These are phyloP conservation scores for Drosophila mayaguana DNA, from an alignment of 2,888 invertebrate genomes.

Conservation along the genomic window DNA sequence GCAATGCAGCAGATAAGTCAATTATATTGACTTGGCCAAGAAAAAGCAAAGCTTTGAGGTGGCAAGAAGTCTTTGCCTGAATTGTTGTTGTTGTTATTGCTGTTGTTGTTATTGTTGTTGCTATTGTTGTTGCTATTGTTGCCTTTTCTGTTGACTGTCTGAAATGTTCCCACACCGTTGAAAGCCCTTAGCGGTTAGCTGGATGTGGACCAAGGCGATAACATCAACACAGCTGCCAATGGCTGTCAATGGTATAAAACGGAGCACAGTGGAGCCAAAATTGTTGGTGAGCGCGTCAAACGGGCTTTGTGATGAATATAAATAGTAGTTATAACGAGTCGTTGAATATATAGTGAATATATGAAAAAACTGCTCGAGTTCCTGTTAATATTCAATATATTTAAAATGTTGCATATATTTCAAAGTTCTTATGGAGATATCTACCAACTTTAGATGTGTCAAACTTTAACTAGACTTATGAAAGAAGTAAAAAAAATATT, in stretches of 20 bases:
- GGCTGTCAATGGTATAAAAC: constrained; percentile 54
- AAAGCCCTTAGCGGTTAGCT: constrained; percentile 42
- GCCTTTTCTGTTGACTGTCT: constrained; percentile 24
- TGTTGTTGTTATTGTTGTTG: not conserved
- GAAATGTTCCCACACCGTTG: constrained; percentile 71
- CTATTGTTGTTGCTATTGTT: constrained; percentile 3
- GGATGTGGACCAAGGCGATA: constrained; percentile 66
- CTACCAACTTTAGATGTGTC: too few species aligned
- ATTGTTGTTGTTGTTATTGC: not conserved
- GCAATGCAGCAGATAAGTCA: constrained; percentile 71
- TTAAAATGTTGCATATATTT: too few species aligned
- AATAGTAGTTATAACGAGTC: too few species aligned
- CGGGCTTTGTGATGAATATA: not conserved
- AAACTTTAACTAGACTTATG: too few species aligned
- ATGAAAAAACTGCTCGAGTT: too few species aligned
- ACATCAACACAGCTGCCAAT: constrained; percentile 71
- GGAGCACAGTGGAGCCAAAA: constrained; percentile 42
- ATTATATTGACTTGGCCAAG: constrained; percentile 77
- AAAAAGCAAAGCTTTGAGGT: constrained; percentile 57
- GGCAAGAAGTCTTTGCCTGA: constrained; percentile 50
- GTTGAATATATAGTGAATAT: too few species aligned
- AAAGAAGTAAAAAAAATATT: too few species aligned
- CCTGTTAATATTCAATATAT: too few species aligned
- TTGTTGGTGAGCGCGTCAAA: not conserved
- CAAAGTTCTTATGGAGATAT: too few species aligned